These are phyloP conservation scores for Anoplolepis gracilipes DNA, from an alignment of 1,140 invertebrate genomes.

Conservation along the genomic window DNA sequence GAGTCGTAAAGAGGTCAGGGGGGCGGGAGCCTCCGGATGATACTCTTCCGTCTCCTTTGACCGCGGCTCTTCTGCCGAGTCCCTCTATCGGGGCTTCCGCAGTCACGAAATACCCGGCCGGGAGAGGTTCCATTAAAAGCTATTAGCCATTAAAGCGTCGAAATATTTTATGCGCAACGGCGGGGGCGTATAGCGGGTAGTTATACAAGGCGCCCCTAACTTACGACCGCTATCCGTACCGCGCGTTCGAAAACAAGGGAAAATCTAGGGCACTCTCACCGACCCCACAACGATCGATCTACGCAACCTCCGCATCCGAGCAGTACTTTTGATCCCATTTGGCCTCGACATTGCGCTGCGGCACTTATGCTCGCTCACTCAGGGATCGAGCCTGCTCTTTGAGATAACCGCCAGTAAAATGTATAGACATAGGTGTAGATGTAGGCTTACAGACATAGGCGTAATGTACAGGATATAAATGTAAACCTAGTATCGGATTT, in stretches of 20 bases:
- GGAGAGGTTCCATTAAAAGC: conserved; percentile 79
- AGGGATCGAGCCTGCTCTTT: conserved; percentile 4
- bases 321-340: conserved; percentile 57
- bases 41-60: conserved; percentile 45
- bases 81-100: conserved; percentile 50
- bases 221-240: conserved; percentile 60
- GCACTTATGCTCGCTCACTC: conserved; percentile 36
- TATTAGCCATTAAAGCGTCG: conserved; percentile 80
- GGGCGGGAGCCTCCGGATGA: conserved; percentile 1
- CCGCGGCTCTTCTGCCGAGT: conserved; percentile 23
- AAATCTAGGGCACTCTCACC: conserved; percentile 57
- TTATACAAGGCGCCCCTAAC: conserved; percentile 68
- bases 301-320: conserved; percentile 33
- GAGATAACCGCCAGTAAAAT: conserved; percentile 34
- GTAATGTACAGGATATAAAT: neutral
- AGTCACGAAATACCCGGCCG: conserved; percentile 63
- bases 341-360: conserved; percentile 12
- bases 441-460: neutral
- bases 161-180: conserved; percentile 80
- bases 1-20: conserved; percentile 23
- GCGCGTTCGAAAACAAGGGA: conserved; percentile 73
- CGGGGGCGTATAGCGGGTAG: conserved; percentile 70
- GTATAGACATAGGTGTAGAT: conserved; percentile 1
- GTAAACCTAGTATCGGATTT: neutral
- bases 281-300: conserved; percentile 52